Conservation (phyloP, 92 coral and sea anemone species). For the Epizoanthus scotinus region DNA sequence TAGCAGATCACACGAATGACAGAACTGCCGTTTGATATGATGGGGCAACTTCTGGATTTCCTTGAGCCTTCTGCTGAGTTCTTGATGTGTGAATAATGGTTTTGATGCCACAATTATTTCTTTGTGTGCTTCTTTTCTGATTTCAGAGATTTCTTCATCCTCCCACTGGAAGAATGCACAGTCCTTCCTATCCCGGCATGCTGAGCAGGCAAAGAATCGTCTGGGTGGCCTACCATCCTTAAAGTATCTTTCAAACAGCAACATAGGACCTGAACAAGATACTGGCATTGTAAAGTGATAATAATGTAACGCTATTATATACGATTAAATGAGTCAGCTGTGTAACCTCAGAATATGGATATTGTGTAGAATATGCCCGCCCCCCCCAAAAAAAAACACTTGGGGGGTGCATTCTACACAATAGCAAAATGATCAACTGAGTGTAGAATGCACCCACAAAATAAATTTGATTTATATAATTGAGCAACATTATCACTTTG, state of each 20-base stretch:
- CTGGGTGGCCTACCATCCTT: conserved; percentile 72
- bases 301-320: too few species aligned
- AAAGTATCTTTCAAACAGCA: conserved; percentile 93
- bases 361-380: too few species aligned
- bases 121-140: conserved; percentile 72
- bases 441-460: too few species aligned
- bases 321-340: too few species aligned
- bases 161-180: conserved; percentile 97
- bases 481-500: too few species aligned
- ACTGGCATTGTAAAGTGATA: not conserved
- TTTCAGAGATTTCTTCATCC: conserved; percentile 75
- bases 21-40: conserved; percentile 55
- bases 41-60: conserved; percentile 25
- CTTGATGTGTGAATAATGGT: conserved; percentile 43
- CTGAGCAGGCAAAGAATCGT: conserved; percentile 93
- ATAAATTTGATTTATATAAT: too few species aligned
- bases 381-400: too few species aligned
- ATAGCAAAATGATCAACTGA: too few species aligned
- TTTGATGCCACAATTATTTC: conserved; percentile 69
- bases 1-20: conserved; percentile 80
- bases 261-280: conserved; percentile 90
- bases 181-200: conserved; percentile 86
- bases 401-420: too few species aligned
- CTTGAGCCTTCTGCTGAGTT: conserved; percentile 49
- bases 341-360: too few species aligned